Base-by-base conservation (phyloP, 2,888 invertebrate species). In the Heliconius ethilla region DNA sequence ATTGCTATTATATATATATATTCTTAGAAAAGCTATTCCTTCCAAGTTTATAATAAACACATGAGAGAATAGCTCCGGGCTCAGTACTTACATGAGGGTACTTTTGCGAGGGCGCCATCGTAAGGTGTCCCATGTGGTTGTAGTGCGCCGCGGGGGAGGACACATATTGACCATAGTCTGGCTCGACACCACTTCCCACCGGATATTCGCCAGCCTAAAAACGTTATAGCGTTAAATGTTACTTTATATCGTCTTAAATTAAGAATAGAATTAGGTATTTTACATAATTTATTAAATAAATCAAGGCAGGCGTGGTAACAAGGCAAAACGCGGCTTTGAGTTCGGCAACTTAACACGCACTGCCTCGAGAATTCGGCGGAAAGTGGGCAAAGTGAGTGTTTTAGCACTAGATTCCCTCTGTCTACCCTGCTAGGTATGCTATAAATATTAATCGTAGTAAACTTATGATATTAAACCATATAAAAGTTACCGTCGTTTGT, bases 81-180 rank as follows among this genome's bases (percentile, higher is more conserved):
- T 33, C 22, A 67, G 67, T 40, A 67, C 94, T 90, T 79, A 95
- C 95, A 78, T 95, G 95, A 11, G 95, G 94, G 78, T 95, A 95
- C 82, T 95, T 95, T 87, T 95, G 95, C 79, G 95, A 94, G 0
- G 95, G 95, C 25, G 95, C 94, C 93, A 94, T 95, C 59, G 95
- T 94, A 81, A 95, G 93, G 84, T 94, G 95, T 62, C 93, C 94
- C 93, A 95, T 91, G 86, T 94, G 95, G 85, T 94, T 95, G 85
- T 95, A 95, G 84, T 95, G 95, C 1, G 92, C 89, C 6, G 93
- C 94, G 51, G 94, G 93, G 1, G 95, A 94, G 4, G 95, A 94
- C 82, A 95, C 94, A 82, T 95, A 95, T 87, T 94, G 94, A 2
- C 94, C 94, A 83, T 95, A 95, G 83, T 95, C 95, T 2, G 92